These are phyloP conservation scores for Mustela nigripes DNA, from an alignment of 2,113 vertebrate genomes.

Conservation along the genomic window DNA sequence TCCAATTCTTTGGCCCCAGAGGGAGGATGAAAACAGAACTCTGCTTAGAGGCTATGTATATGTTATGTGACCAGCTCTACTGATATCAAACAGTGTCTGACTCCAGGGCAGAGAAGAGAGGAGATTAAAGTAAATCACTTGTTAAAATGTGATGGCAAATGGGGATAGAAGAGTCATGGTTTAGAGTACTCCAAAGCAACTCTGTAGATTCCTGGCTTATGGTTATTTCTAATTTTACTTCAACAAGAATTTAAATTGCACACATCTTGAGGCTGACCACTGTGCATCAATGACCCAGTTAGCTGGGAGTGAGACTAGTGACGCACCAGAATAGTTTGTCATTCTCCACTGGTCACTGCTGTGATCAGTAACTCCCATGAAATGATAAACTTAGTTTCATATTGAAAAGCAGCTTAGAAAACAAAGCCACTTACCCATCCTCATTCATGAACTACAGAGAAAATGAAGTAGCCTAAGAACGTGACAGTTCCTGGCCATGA, in stretches of 20 bases:
- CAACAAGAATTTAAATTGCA: neutral
- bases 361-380: neutral
- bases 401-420: neutral
- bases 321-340: accelerated
- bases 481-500: neutral
- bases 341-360: neutral
- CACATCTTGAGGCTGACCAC: neutral
- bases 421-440: neutral
- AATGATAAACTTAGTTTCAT: neutral
- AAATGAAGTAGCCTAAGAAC: neutral
- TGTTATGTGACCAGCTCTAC: neutral
- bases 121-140: conserved; percentile 34
- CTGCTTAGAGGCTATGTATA: neutral
- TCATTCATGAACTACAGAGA: neutral
- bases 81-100: neutral
- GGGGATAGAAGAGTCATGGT: neutral
- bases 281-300: neutral
- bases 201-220: neutral
- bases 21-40: neutral
- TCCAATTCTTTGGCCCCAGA: neutral
- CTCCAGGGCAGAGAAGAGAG: neutral
- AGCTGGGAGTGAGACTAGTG: neutral
- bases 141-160: neutral
- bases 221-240: neutral
- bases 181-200: neutral